Conservation (phyloP, 2,113 vertebrate species). For the Rousettus leschenaultii region DNA sequence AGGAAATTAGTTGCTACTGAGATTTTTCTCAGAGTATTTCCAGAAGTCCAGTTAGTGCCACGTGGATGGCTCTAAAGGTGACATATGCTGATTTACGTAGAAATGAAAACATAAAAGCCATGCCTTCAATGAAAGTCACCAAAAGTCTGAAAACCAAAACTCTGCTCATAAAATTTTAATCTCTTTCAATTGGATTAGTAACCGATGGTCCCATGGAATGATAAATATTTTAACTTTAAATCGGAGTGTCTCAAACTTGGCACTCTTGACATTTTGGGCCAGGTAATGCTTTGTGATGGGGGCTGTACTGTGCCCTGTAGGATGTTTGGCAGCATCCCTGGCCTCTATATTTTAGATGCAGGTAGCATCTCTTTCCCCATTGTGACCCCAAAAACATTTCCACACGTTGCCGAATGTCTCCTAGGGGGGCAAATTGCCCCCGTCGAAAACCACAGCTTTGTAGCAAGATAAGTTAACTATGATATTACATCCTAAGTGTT, state of each 20-base stretch:
- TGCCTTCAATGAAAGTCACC: neutral
- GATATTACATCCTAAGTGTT: slow-evolving; percentile 59
- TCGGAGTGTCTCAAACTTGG: neutral
- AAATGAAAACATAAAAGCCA: slow-evolving; percentile 22
- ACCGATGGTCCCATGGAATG: neutral
- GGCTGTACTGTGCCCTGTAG: neutral
- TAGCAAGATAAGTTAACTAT: slow-evolving; percentile 54
- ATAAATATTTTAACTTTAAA: slow-evolving; percentile 46
- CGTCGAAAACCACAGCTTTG: slow-evolving; percentile 1
- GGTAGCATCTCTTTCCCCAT: neutral
- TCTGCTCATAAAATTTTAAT: slow-evolving; percentile 26
- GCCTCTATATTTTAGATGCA: neutral
- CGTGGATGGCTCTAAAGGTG: neutral
- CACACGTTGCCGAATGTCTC: neutral
- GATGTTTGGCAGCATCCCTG: neutral
- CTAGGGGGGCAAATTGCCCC: neutral
- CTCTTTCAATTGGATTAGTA: neutral
- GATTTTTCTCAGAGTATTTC: slow-evolving; percentile 33
- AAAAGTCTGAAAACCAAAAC: slow-evolving; percentile 38
- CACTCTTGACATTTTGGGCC: neutral
- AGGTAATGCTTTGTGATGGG: neutral
- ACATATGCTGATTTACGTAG: neutral
- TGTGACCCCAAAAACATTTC: neutral
- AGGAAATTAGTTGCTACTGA: slow-evolving; percentile 27
- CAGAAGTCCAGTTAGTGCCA: slow-evolving; percentile 38